These are phyloP conservation scores for Diarsia brunnea DNA, from an alignment of 2,888 invertebrate genomes.

Conservation along the genomic window DNA sequence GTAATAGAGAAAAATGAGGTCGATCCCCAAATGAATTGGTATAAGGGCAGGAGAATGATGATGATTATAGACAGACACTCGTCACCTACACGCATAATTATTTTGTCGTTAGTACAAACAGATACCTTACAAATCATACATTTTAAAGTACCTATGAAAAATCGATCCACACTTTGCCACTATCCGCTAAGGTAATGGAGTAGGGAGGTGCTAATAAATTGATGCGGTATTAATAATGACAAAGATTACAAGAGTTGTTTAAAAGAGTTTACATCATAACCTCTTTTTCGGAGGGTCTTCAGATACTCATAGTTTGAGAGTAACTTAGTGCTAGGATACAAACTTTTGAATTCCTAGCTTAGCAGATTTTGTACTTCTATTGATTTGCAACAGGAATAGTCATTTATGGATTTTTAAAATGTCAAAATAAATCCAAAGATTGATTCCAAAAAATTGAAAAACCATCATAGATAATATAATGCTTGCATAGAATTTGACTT, in stretches of 20 bases:
- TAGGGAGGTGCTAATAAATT: conserved; percentile 7
- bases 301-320: neutral
- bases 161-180: conserved; percentile 66
- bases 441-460: no score
- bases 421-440: no score
- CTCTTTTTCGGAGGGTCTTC: neutral
- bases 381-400: no score
- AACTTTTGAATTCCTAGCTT: no score
- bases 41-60: no score
- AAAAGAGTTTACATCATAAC: no score
- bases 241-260: no score
- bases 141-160: conserved; percentile 65
- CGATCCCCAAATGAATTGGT: no score
- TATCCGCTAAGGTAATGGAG: conserved; percentile 50
- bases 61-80: neutral
- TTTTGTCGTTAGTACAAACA: conserved; percentile 41
- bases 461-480: no score
- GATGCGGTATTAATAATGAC: conserved; percentile 50
- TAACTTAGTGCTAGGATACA: neutral
- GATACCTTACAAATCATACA: conserved; percentile 59
- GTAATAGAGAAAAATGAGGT: no score
- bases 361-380: no score
- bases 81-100: neutral
- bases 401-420: no score
- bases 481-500: neutral